Conservation (phyloP, 30 jellyfish, hydroid and myxozoan species). For the Pelagia noctiluca region DNA sequence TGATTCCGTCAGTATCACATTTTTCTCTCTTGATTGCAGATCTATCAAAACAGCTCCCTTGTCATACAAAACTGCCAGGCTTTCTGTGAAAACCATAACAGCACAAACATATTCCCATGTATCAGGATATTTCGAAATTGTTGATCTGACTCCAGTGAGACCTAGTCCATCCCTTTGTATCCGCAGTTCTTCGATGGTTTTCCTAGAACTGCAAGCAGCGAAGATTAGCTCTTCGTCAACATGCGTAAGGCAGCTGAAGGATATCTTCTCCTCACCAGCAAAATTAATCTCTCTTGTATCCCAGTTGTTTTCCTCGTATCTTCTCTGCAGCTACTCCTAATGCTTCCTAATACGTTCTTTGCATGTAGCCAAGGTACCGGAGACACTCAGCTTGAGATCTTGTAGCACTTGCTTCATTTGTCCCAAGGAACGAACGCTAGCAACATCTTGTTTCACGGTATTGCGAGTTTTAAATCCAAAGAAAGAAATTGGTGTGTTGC, state of each 20-base stretch:
- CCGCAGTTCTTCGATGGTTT: background rate
- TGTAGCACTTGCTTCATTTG: constrained; percentile 3
- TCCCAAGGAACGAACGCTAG: constrained; percentile 1
- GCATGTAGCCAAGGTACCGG: constrained; percentile 39
- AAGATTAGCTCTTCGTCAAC: background rate
- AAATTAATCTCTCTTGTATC: too few species aligned
- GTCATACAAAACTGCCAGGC: constrained; percentile 9
- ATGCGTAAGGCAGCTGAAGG: background rate
- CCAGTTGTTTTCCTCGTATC: background rate
- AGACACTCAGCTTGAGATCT: constrained; percentile 11
- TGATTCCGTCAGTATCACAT: background rate
- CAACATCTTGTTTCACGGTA: background rate
- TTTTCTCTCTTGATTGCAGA: background rate
- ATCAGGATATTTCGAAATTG: background rate
- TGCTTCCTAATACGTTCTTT: background rate
- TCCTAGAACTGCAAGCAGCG: background rate
- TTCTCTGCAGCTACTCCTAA: background rate
- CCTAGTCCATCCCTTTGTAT: background rate
- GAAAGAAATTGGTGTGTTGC: constrained; percentile 14
- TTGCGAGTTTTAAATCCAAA: background rate
- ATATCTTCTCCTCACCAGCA: background rate
- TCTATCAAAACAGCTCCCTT: constrained; percentile 5
- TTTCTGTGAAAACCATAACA: background rate
- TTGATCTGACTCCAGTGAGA: background rate
- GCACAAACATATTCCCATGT: background rate